Evolutionary conservation across 2,797 vertebrate species (phyloP).

Genomic region (Champsocephalus gunnari): DNA sequence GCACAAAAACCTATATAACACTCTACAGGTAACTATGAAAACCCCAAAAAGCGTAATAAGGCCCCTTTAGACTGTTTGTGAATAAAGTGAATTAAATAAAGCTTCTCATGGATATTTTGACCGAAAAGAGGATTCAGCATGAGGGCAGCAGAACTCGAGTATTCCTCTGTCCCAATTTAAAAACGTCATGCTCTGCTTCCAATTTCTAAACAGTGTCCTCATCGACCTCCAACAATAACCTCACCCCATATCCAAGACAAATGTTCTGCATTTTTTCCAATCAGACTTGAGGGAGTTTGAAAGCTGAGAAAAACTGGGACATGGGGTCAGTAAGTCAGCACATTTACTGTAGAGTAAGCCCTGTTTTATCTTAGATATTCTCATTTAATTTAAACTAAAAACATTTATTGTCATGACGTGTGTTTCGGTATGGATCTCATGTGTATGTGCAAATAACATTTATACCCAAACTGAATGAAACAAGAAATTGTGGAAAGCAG

Average conservation of each 20-base stretch:
- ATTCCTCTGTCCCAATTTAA: slow-evolving; percentile 25
- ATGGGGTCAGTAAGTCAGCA: slow-evolving; percentile 42
- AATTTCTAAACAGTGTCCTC: slow-evolving; percentile 48
- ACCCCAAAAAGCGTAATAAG: too few relatives aligned
- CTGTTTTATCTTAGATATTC: neutral
- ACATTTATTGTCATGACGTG: neutral
- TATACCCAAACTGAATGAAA: neutral
- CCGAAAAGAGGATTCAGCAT: slow-evolving; percentile 32
- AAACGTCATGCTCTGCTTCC: slow-evolving; percentile 11
- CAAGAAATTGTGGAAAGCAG: neutral
- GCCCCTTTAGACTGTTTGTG: too few relatives aligned
- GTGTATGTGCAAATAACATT: neutral
- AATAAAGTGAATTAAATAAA: neutral
- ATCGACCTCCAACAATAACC: slow-evolving; percentile 65
- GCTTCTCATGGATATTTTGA: slow-evolving; percentile 46
- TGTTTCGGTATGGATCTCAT: neutral
- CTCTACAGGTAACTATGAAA: too few relatives aligned
- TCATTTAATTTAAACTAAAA: neutral
- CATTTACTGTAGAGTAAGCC: slow-evolving; percentile 6
- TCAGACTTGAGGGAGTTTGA: slow-evolving; percentile 48
- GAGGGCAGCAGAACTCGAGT: slow-evolving; percentile 15
- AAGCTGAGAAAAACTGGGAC: slow-evolving; percentile 44
- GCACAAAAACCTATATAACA: too few relatives aligned
- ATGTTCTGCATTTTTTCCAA: slow-evolving; percentile 53
- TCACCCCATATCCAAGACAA: slow-evolving; percentile 49